These are phyloP conservation scores for Geophilus truncorum DNA, from an alignment of 2,888 invertebrate species.

Conservation along the genomic window DNA sequence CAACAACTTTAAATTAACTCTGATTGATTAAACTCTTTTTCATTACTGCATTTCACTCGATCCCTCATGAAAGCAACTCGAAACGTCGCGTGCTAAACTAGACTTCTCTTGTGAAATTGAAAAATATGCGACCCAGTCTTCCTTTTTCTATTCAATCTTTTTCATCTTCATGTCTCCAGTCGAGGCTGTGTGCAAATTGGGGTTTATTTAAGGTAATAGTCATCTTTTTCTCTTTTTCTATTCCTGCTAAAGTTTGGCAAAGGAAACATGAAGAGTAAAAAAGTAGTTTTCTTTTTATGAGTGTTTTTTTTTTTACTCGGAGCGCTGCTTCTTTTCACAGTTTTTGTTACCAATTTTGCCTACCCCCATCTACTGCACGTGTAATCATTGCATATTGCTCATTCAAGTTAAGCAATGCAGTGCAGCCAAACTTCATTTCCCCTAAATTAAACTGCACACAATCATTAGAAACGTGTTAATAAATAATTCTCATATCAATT, in stretches of 20 bases:
- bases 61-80: too few species aligned
- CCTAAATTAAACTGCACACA: background rate
- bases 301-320: background rate
- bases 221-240: background rate
- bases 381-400: background rate
- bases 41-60: too few species aligned
- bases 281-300: background rate
- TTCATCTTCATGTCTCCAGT: background rate
- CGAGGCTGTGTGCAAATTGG: background rate
- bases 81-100: too few species aligned
- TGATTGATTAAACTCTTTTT: too few species aligned
- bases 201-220: background rate
- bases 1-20: too few species aligned
- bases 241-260: background rate
- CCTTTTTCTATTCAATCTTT: background rate
- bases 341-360: background rate
- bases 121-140: background rate
- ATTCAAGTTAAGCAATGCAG: too few species aligned
- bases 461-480: too few species aligned
- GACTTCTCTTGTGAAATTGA: background rate
- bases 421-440: background rate
- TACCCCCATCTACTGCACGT: background rate
- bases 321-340: background rate
- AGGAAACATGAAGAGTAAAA: too few species aligned
- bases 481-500: too few species aligned